Evolutionary conservation across 2,797 vertebrate species (phyloP).

Genomic region (Podarcis siculus): DNA sequence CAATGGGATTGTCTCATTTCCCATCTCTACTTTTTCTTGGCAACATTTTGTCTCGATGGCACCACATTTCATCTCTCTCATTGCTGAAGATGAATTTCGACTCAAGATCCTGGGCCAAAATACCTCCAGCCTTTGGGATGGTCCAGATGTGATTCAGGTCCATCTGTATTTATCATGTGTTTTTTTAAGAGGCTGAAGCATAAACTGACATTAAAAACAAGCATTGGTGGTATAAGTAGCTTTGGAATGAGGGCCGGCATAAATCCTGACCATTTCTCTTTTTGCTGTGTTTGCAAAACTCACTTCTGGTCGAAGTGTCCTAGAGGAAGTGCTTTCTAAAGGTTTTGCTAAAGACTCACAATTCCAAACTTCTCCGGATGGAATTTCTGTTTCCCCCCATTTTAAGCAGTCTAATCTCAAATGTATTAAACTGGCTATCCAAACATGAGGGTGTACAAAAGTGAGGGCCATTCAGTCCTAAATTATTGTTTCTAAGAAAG

Average conservation of each 20-base stretch:
- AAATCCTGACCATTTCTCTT: neutral
- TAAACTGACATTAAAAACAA: constrained; percentile 5
- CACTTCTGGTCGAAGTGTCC: neutral
- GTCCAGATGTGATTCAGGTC: constrained; percentile 24
- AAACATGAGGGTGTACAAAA: neutral
- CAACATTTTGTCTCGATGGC: constrained; percentile 22
- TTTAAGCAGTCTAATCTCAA: neutral
- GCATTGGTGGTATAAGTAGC: neutral
- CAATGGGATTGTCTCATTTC: constrained; percentile 18
- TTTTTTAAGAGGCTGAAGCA: neutral
- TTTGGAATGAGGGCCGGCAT: neutral
- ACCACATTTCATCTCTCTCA: constrained; percentile 29
- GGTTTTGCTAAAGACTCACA: neutral
- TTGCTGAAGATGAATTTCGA: constrained; percentile 9
- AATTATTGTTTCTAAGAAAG: neutral
- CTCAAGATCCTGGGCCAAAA: constrained; percentile 16
- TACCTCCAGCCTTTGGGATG: neutral
- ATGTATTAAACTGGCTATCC: neutral
- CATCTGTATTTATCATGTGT: neutral
- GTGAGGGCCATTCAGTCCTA: neutral
- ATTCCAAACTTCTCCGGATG: neutral
- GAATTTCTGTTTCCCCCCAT: neutral
- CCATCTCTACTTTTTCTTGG: constrained; percentile 22
- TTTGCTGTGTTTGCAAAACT: neutral
- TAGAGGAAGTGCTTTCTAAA: neutral